Percentiles rank a stretch among this genome's conserved stretches.
phyloP scores from a whole-genome alignment of 2,113 vertebrate species.

The Dasyornis broadbenti region DNA sequence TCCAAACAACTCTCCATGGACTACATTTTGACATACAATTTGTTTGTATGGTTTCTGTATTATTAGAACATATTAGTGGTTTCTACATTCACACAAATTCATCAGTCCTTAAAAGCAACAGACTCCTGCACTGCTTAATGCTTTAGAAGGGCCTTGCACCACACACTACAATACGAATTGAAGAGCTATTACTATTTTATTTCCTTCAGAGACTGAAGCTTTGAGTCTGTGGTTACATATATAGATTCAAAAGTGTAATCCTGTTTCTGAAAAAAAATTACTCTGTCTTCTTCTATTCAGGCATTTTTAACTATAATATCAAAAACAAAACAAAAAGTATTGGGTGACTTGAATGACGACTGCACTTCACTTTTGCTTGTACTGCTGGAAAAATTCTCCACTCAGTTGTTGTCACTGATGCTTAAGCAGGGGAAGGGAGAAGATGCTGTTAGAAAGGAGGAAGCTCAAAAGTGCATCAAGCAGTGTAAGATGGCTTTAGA shows the following conservation, averaged over 20 bases:
- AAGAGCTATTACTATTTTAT: neutral
- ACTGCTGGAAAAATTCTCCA: neutral
- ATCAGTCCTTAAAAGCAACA: neutral
- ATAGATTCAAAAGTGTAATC: neutral
- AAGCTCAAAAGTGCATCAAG: neutral
- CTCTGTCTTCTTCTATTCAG: neutral
- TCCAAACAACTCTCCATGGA: neutral
- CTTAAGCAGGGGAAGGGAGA: neutral
- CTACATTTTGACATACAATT: neutral
- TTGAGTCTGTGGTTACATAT: neutral
- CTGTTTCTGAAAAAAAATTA: neutral
- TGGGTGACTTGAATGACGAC: fast-evolving
- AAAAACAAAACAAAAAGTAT: neutral
- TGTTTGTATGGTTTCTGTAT: neutral
- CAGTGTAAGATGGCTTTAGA: neutral
- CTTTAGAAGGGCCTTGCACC: neutral
- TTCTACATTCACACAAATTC: neutral
- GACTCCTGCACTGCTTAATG: neutral
- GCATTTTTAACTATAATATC: neutral
- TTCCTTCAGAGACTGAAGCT: neutral
- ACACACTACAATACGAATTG: neutral
- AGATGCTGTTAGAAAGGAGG: neutral
- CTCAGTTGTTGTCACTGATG: neutral
- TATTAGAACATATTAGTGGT: neutral
- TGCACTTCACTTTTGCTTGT: neutral